phyloP scores from a whole-genome alignment of 2,888 invertebrate genomes.

The Epinotia bilunana region DNA sequence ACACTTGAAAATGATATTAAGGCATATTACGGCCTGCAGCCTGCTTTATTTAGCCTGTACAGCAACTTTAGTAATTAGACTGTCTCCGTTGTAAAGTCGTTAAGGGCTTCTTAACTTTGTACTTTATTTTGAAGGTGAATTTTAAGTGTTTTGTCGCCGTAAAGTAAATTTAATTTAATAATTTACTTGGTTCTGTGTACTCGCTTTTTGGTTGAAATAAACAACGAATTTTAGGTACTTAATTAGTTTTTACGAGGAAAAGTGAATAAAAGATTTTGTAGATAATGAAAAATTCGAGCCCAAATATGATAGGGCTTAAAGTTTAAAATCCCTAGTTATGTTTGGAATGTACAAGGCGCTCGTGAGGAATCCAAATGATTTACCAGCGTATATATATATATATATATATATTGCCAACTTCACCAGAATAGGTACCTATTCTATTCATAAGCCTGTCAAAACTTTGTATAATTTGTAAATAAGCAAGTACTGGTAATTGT shows the following conservation, averaged over 20 bases:
- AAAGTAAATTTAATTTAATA: constrained; percentile 41
- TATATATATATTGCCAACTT: too few species aligned
- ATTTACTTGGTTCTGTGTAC: constrained; percentile 23
- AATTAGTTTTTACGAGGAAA: constrained; percentile 2
- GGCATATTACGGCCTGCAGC: constrained; percentile 31
- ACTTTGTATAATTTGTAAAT: constrained; percentile 41
- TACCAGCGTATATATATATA: too few species aligned
- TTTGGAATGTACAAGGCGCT: too few species aligned
- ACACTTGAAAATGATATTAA: constrained; percentile 54
- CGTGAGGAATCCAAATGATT: too few species aligned
- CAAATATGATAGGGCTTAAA: too few species aligned
- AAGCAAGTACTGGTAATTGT: constrained; percentile 45
- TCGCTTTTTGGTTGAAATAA: constrained; percentile 16
- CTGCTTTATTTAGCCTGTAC: constrained; percentile 40
- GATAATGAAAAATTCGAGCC: neutral
- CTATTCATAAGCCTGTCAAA: constrained; percentile 41
- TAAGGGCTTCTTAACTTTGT: constrained; percentile 45
- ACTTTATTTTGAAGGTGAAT: constrained; percentile 44
- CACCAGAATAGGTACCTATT: neutral
- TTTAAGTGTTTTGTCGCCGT: constrained; percentile 41
- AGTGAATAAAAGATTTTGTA: neutral
- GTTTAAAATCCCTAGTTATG: too few species aligned
- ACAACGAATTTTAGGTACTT: constrained; percentile 4
- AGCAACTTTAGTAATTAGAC: constrained; percentile 43
- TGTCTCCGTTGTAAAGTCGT: constrained; percentile 44